These are phyloP conservation scores for Neodiprion fabricii DNA, from an alignment of 1,140 invertebrate genomes.

Conservation along the genomic window DNA sequence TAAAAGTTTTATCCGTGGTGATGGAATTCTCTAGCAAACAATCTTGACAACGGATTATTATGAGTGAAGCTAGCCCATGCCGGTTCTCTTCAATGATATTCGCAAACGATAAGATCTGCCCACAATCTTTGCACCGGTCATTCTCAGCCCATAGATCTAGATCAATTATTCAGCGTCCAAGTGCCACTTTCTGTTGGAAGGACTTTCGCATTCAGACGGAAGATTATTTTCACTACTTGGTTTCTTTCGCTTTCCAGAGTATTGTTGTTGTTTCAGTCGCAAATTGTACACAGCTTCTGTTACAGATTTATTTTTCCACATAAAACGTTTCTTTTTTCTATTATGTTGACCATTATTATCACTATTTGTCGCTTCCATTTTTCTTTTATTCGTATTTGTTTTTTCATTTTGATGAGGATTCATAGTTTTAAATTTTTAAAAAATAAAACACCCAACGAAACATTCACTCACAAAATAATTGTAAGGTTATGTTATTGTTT, in stretches of 20 bases:
- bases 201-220: neutral
- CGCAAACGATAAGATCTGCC: neutral
- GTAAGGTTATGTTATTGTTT: constrained; percentile 1
- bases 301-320: constrained; percentile 2
- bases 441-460: neutral
- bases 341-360: neutral
- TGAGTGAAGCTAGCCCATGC: constrained; percentile 1
- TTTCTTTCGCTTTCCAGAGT: neutral
- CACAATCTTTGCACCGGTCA: constrained; percentile 4
- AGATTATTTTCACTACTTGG: neutral
- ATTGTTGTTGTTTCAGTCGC: constrained; percentile 4
- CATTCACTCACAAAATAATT: neutral
- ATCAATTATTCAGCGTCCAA: constrained; percentile 1
- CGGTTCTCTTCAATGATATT: constrained; percentile 1
- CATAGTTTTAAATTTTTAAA: neutral
- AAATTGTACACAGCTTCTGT: constrained; percentile 1
- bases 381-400: neutral
- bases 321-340: constrained; percentile 1
- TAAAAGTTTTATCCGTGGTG: neutral
- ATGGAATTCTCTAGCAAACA: neutral
- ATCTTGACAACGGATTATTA: constrained; percentile 5
- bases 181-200: constrained; percentile 1
- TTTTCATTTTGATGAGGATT: neutral
- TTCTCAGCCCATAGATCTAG: constrained; percentile 1
- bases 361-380: neutral